phyloP scores from a whole-genome alignment of 2,797 vertebrate species.

The Orestias chungarensis region DNA sequence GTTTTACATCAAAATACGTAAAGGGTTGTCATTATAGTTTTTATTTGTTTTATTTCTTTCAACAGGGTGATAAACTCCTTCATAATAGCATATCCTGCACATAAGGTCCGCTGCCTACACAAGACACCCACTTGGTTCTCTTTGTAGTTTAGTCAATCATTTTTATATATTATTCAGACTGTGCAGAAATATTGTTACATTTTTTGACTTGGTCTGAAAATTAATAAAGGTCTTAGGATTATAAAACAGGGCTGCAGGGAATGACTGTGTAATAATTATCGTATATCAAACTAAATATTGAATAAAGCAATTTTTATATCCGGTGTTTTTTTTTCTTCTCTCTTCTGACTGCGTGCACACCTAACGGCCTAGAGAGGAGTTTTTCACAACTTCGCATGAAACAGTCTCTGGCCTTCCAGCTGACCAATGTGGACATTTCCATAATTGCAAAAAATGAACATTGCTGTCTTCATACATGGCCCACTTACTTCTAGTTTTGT shows the following conservation, averaged over 20 bases:
- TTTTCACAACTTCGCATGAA: conserved; percentile 60
- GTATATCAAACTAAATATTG: conserved; percentile 6
- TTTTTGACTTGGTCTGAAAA: not conserved
- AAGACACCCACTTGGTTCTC: conserved; percentile 36
- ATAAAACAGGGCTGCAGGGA: not conserved
- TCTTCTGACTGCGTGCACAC: conserved; percentile 15
- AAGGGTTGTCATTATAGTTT: not conserved
- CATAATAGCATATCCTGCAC: conserved; percentile 28
- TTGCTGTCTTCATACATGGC: conserved; percentile 33
- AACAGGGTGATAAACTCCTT: conserved; percentile 32
- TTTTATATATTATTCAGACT: conserved; percentile 22
- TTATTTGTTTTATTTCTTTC: conserved; percentile 4
- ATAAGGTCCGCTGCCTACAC: conserved; percentile 33
- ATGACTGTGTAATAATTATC: not conserved
- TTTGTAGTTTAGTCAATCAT: conserved; percentile 9
- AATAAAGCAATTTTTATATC: not conserved
- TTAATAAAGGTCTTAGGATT: not conserved
- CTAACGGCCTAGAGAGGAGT: conserved; percentile 35
- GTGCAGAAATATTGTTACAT: not conserved
- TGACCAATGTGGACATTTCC: conserved; percentile 44
- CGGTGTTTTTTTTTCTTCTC: conserved; percentile 21
- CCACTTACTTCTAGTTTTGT: conserved; percentile 42
- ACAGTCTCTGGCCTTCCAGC: conserved; percentile 29
- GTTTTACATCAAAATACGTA: not conserved
- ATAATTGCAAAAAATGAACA: conserved; percentile 51